Percentiles rank a stretch among this genome's conserved stretches.
phyloP scores from a whole-genome alignment of 2,113 vertebrate genomes.

The Mellivora capensis region DNA sequence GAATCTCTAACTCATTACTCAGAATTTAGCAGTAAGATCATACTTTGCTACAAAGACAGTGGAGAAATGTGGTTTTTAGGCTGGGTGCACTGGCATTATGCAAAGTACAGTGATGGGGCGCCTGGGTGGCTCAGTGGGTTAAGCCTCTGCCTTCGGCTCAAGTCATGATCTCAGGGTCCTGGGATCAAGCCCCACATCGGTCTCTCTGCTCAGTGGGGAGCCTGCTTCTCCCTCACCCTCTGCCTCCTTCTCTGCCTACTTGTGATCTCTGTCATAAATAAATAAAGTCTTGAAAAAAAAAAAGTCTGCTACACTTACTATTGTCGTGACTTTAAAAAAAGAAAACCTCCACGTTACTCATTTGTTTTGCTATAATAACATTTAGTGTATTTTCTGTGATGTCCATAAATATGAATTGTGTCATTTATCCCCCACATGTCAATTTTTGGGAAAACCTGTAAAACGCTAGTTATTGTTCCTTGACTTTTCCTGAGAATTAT shows the following conservation, averaged over 20 bases:
- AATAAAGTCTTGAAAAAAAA: not conserved
- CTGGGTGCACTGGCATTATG: not conserved
- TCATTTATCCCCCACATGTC: not conserved
- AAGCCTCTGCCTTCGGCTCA: no score
- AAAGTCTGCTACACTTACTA: not conserved
- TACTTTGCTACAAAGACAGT: not conserved
- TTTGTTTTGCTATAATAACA: not conserved
- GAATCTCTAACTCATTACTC: not conserved
- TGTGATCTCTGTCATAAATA: no score
- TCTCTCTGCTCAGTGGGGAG: no score
- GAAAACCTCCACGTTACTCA: not conserved
- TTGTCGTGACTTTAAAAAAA: not conserved
- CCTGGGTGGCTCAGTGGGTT: no score
- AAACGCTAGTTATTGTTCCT: not conserved
- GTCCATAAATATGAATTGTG: not conserved
- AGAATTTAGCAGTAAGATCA: not conserved
- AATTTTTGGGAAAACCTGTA: not conserved
- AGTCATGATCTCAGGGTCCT: no score
- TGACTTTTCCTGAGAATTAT: not conserved
- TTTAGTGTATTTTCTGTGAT: not conserved
- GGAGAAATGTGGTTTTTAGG: not conserved
- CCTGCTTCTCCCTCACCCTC: no score
- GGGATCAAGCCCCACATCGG: accelerated
- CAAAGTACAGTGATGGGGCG: not conserved
- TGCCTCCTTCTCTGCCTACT: no score